Base-by-base conservation (phyloP, 2,797 vertebrate species). In the Pantherophis alleghaniensis region DNA sequence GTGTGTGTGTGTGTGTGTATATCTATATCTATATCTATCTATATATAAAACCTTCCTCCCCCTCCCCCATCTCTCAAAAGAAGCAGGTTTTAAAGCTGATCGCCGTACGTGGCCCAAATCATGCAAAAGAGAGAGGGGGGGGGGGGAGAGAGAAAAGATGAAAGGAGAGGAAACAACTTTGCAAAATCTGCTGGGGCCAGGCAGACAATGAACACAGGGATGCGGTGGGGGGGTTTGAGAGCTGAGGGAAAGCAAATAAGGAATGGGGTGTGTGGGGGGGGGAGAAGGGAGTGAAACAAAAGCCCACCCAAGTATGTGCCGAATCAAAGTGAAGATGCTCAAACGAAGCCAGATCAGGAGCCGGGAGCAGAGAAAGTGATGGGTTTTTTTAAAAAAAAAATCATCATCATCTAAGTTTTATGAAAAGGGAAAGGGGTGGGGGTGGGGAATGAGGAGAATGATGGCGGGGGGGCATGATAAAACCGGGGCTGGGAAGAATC, bases 151-250 rank as follows among this genome's bases (percentile, higher is more conserved):
- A 26, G 7, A 10, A 0, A 92, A 95, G 96, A 96, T 94, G 96
- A 97, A 97, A 89, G 93, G 95, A 95, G 93, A 95, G 94, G 96
- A 93, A 96, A 88, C 1, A 92, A 96, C 94, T 93, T 96, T 94
- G 88, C 89, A 92, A 94, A 96, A 96, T 96, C 94, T 93, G 95
- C 96, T 97, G 97, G 95, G 92, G 96, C 95, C 94, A 96, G 96
- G 95, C 94, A 96, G 96, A 97, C 97, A 97, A 97, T 97, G 96
- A 96, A 94, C 96, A 95, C 91, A 92, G 95, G 86, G 95, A 95
- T 91, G 92, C 95, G 1, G 96, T 94, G 94, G 51, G 51, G 51
- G 1, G 51, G 42, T 3, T n/a, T 53, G 51, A 92, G 59, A 87
- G 96, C 95, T 90, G 94, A 1, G 0, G 93, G 87, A 92, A 66